A percentile compares a stretch with the other conserved stretches of the same genome.
Evolutionary conservation across 30 jellyfish, hydroid and myxozoan species (phyloP).

Genomic region (Calvadosia cruxmelitensis): DNA sequence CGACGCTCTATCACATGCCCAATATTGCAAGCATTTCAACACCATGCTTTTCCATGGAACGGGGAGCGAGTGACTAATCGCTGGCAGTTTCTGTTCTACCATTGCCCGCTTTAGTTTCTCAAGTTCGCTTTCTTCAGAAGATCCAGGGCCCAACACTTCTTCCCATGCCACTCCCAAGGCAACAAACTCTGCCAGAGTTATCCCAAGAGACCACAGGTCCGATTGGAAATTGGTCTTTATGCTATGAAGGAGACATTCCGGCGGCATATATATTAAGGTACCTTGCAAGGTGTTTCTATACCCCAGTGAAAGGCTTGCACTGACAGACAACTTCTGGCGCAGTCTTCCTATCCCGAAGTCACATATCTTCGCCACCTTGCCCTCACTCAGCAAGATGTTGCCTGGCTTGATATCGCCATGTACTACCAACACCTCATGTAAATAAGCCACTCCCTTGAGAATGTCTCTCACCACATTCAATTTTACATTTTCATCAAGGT

Average conservation of each 20-base stretch:
- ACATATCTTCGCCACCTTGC: background rate
- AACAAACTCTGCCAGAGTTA: background rate
- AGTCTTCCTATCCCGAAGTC: background rate
- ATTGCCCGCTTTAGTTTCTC: no score
- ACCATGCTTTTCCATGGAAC: no score
- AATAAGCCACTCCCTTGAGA: background rate
- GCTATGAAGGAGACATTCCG: background rate
- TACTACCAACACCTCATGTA: background rate
- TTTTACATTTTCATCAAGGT: background rate
- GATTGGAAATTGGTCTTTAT: background rate
- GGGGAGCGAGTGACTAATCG: no score
- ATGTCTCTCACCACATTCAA: background rate
- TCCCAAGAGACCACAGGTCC: background rate
- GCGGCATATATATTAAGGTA: background rate
- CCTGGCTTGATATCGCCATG: background rate
- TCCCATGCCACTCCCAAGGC: background rate
- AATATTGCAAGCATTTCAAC: no score
- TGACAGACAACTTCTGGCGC: background rate
- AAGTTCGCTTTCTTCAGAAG: no score
- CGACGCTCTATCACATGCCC: no score
- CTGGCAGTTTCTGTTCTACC: no score
- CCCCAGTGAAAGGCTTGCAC: background rate
- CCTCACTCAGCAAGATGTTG: background rate
- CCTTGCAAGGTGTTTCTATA: background rate
- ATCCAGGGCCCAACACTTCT: no score